Conservation (phyloP, 1,140 invertebrate species). For the Polyergus mexicanus region DNA sequence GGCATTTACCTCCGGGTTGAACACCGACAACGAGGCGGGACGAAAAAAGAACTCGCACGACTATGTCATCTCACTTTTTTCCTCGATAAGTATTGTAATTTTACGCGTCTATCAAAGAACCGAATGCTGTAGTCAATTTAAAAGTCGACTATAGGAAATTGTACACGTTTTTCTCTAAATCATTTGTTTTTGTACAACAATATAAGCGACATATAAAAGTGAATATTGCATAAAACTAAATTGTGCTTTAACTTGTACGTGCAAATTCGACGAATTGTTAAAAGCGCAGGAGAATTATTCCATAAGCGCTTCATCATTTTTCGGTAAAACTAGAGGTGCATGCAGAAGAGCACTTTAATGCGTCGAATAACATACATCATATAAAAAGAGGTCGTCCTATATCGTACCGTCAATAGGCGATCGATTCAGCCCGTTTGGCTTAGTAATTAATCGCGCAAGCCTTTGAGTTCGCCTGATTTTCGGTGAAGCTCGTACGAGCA, state of each 20-base stretch:
- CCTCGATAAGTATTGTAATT: conserved; percentile 50
- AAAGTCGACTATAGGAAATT: not conserved
- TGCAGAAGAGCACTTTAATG: conserved; percentile 41
- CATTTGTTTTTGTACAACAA: conserved; percentile 14
- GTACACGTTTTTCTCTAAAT: not conserved
- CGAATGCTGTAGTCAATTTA: not conserved
- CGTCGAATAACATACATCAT: conserved; percentile 56
- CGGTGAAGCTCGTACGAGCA: conserved; percentile 22
- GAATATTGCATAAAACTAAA: conserved; percentile 20
- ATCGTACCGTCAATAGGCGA: conserved; percentile 49
- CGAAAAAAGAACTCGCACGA: conserved; percentile 30
- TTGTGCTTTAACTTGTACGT: conserved; percentile 25
- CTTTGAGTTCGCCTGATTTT: conserved; percentile 55
- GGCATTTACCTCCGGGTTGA: conserved; percentile 32
- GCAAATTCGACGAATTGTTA: conserved; percentile 15
- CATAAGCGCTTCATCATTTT: conserved; percentile 21
- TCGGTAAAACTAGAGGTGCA: conserved; percentile 16
- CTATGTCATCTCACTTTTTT: conserved; percentile 51
- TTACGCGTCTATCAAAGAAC: not conserved
- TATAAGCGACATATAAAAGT: not conserved
- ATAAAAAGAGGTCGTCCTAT: conserved; percentile 46
- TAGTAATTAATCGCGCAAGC: conserved; percentile 53
- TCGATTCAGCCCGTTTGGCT: conserved; percentile 47
- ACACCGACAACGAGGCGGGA: conserved; percentile 16
- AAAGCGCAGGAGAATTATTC: conserved; percentile 31